Evolutionary conservation across 2,888 invertebrate genomes (phyloP).

Genomic region (Eurytoma adleriae): DNA sequence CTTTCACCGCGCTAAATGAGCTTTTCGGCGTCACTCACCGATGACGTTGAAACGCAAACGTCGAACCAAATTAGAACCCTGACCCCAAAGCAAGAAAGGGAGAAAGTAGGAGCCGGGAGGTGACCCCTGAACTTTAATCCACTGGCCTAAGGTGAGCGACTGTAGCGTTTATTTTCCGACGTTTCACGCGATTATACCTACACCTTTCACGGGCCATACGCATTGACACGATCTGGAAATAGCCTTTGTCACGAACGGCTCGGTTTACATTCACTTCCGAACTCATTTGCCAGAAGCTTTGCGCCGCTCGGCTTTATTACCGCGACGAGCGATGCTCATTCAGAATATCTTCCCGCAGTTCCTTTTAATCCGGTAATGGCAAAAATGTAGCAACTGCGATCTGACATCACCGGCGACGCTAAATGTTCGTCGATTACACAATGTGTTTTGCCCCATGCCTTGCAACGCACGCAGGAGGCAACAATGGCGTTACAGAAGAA

Average conservation of each 20-base stretch:
- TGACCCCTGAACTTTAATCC: conserved; percentile 42
- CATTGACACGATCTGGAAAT: conserved; percentile 2
- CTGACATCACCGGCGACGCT: too few relatives aligned
- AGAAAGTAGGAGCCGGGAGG: not conserved
- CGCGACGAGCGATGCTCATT: too few relatives aligned
- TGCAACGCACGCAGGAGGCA: too few relatives aligned
- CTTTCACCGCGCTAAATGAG: conserved; percentile 3
- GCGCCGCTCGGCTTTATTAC: too few relatives aligned
- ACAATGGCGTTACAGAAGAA: too few relatives aligned
- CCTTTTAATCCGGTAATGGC: too few relatives aligned
- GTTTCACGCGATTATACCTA: conserved; percentile 1
- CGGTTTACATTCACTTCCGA: not conserved
- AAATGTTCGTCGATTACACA: too few relatives aligned
- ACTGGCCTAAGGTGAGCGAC: not conserved
- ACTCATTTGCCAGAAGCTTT: not conserved
- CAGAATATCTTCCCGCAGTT: too few relatives aligned
- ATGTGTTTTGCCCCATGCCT: too few relatives aligned
- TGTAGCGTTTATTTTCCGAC: conserved; percentile 5
- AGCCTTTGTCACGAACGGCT: conserved; percentile 20
- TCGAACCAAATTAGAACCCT: conserved; percentile 42
- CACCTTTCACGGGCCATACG: not conserved
- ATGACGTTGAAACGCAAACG: not conserved
- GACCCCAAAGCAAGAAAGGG: conserved; percentile 16
- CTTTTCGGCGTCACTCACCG: not conserved
- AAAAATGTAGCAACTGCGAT: too few relatives aligned